Evolutionary conservation across 2,113 vertebrate genomes (phyloP).

Genomic region (Gymnocephalus cernua): DNA sequence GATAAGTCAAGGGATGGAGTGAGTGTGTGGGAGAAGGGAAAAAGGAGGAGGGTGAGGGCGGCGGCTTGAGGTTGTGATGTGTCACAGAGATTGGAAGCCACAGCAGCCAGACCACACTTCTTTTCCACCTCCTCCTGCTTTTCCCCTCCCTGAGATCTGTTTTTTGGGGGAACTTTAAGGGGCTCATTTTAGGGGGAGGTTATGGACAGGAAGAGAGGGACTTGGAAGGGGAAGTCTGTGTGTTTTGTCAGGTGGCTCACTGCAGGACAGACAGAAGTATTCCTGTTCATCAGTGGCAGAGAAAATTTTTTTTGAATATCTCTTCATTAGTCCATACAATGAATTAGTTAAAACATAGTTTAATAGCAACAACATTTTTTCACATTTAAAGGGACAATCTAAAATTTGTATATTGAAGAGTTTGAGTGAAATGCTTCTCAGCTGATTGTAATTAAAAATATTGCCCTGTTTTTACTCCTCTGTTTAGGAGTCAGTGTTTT

Average conservation of each 20-base stretch:
- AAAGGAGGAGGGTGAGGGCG: background rate
- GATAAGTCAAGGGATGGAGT: conserved; percentile 25
- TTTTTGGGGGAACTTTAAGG: conserved; percentile 53
- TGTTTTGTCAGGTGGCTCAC: conserved; percentile 34
- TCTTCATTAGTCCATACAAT: background rate
- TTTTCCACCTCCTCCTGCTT: conserved; percentile 44
- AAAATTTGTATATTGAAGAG: background rate
- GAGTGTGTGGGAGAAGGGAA: background rate
- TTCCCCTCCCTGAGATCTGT: conserved; percentile 51
- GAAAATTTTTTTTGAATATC: background rate
- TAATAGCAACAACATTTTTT: background rate
- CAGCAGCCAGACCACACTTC: conserved; percentile 52
- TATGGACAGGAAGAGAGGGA: conserved; percentile 54
- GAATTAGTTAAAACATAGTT: background rate
- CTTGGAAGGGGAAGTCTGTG: conserved; percentile 23
- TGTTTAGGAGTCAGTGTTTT: background rate
- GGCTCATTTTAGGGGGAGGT: conserved; percentile 50
- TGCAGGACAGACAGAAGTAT: conserved; percentile 29
- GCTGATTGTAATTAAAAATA: conserved; percentile 6
- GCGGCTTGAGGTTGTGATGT: conserved; percentile 64
- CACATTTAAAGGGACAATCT: background rate
- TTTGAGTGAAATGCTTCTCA: conserved; percentile 2
- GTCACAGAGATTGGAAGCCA: conserved; percentile 55
- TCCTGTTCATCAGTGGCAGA: conserved; percentile 13
- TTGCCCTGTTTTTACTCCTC: background rate